phyloP scores from a whole-genome alignment of 2,888 invertebrate species.

The Microchrysa polita region DNA sequence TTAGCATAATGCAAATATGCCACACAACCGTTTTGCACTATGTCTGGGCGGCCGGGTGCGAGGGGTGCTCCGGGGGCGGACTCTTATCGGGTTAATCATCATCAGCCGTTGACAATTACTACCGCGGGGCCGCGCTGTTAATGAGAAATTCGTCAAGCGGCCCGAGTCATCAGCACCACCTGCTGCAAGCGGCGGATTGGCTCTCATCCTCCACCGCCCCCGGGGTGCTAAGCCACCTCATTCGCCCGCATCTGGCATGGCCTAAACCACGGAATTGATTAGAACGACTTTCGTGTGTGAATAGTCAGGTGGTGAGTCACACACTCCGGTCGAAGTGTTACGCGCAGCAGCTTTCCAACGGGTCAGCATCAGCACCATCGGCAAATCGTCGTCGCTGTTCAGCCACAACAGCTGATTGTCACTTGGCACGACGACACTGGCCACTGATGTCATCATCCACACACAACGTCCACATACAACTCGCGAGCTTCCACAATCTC shows the following conservation, averaged over 20 bases:
- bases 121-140: neutral
- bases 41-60: neutral
- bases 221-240: no score
- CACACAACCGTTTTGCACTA: neutral
- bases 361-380: neutral
- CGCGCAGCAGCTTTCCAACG: neutral
- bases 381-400: slow-evolving; percentile 6
- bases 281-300: neutral
- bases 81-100: neutral
- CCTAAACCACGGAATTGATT: slow-evolving; percentile 31
- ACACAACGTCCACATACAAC: slow-evolving; percentile 23
- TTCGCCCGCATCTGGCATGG: neutral
- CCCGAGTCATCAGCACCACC: neutral
- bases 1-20: slow-evolving; percentile 8
- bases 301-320: slow-evolving; percentile 28
- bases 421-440: slow-evolving; percentile 24
- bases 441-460: slow-evolving; percentile 37
- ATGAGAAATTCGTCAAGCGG: neutral
- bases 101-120: neutral
- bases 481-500: slow-evolving; percentile 4
- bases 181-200: neutral
- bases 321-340: neutral
- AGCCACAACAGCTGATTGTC: slow-evolving; percentile 39
- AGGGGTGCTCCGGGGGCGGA: neutral
- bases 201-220: neutral